Base-by-base conservation (phyloP, 2,888 invertebrate species). In the Caenorhabditis macrosperma region DNA sequence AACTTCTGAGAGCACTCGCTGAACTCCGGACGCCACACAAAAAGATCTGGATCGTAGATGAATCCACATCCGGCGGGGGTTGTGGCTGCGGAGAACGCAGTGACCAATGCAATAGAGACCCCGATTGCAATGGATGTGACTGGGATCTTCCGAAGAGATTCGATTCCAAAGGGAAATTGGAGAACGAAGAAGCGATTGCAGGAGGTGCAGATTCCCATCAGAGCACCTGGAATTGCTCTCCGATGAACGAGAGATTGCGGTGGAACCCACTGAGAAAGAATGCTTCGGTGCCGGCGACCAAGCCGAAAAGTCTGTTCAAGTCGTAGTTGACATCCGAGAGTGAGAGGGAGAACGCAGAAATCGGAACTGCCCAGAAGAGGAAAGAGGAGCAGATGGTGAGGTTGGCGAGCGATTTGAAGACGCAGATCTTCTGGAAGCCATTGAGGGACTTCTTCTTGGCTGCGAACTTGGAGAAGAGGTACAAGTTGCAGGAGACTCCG, bases 301-400 rank as follows among this genome's bases (percentile, higher is more conserved):
- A 4, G 5, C 41, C 41, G 15, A 10, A 4, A 10, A n/a, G 4
- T 41, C 41, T 12, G 15, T 41, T 41, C 41, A 44, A 9, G 17
- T 24, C 26, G n/a, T 3, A 15, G 22, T 54, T n/a, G 2, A 26
- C 15, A 17, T 6, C 20, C 5, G 15, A 26, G 38, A 3, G 30
- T 10, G 2, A n/a, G n/a, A n/a, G n/a, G n/a, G n/a, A n/a, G n/a
- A n/a, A n/a, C n/a, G n/a, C n/a, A n/a, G n/a, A n/a, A n/a, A n/a
- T n/a, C 12, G 76, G 76, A 5, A 76, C 59, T 0, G 55, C 61
- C 76, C 76, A 76, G 7, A 76, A 55, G 4, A 76, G 35, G 46
- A 76, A 76, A 20, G 60, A 6, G 1, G n/a, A 30, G n/a, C 67
- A 61, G 30, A 68, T 50, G 12, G 57, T 48, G 1, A 41, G 17